Conservation (phyloP, 2,888 invertebrate species). For the Endotricha flammealis region DNA sequence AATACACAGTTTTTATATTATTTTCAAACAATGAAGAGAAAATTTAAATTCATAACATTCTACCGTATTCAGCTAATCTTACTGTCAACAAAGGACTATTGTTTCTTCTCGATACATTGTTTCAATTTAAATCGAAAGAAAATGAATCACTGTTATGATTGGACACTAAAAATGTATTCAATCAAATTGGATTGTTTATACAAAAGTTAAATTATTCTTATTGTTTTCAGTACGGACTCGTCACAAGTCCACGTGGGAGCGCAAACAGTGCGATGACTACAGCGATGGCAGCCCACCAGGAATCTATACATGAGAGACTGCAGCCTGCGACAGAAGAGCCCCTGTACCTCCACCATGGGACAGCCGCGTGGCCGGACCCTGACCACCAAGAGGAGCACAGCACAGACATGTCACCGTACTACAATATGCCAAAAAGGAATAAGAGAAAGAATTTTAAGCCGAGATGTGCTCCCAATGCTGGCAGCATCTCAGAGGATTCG, state of each 20-base stretch:
- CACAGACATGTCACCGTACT: constrained; percentile 62
- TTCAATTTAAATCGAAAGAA: constrained; percentile 65
- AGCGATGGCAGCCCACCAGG: constrained; percentile 77
- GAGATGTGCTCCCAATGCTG: constrained; percentile 81
- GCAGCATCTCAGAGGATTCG: constrained; percentile 69
- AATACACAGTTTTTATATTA: constrained; percentile 37
- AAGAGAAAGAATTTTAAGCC: constrained; percentile 89
- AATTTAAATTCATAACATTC: constrained; percentile 72
- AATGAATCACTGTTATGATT: constrained; percentile 76
- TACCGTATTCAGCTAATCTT: constrained; percentile 75
- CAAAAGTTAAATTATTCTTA: constrained; percentile 25
- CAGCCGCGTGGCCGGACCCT: constrained; percentile 71
- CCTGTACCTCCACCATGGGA: constrained; percentile 69
- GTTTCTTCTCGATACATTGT: constrained; percentile 70
- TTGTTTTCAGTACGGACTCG: constrained; percentile 54
- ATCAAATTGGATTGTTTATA: constrained; percentile 69
- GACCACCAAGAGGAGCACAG: constrained; percentile 62
- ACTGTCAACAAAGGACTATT: constrained; percentile 74
- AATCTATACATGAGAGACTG: constrained; percentile 74
- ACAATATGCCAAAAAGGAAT: constrained; percentile 81
- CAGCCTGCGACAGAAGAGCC: constrained; percentile 67
- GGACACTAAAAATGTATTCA: constrained; percentile 67
- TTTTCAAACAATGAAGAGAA: constrained; percentile 69
- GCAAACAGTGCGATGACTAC: constrained; percentile 75
- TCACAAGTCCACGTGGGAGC: constrained; percentile 56